Percentiles rank a stretch among this genome's conserved stretches.
Conservation (phyloP, 2,888 invertebrate genomes). For the Neocrepidodera transversa region DNA sequence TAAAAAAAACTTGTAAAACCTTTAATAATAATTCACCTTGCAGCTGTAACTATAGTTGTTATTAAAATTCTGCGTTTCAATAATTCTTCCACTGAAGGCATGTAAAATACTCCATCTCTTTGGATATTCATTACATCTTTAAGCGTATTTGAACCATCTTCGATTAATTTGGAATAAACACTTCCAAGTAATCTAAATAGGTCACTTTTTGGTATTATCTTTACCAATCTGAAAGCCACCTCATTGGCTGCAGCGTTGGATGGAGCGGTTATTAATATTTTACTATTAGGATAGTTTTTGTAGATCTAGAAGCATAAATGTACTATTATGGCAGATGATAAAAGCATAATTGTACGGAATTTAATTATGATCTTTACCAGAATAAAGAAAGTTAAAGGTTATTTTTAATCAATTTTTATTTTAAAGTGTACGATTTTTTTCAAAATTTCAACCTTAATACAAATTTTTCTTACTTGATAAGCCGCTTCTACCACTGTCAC, state of each 20-base stretch:
- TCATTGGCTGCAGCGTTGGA: conserved; percentile 76
- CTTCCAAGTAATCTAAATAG: conserved; percentile 60
- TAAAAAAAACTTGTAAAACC: not conserved
- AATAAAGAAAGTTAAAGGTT: not conserved
- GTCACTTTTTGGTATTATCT: conserved; percentile 48
- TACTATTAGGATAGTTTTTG: conserved; percentile 49
- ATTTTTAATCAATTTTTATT: too few species aligned
- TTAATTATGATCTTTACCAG: too few species aligned
- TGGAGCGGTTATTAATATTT: conserved; percentile 69
- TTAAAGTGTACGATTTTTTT: too few species aligned
- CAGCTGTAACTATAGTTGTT: conserved; percentile 68
- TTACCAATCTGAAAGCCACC: conserved; percentile 62
- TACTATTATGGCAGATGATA: not conserved
- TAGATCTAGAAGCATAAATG: conserved; percentile 30
- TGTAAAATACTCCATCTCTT: conserved; percentile 56
- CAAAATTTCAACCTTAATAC: too few species aligned
- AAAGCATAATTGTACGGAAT: too few species aligned
- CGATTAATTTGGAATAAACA: conserved; percentile 48
- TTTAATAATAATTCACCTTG: conserved; percentile 49
- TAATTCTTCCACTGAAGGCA: conserved; percentile 63
- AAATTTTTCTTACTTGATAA: conserved; percentile 63
- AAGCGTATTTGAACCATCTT: conserved; percentile 52
- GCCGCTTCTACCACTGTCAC: conserved; percentile 75
- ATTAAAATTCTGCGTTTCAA: conserved; percentile 67
- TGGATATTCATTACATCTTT: conserved; percentile 59